Evolutionary conservation across 2,797 vertebrate genomes (phyloP), one percentile per base, ranked within the genome.

Genomic region (Helarctos malayanus): DNA sequence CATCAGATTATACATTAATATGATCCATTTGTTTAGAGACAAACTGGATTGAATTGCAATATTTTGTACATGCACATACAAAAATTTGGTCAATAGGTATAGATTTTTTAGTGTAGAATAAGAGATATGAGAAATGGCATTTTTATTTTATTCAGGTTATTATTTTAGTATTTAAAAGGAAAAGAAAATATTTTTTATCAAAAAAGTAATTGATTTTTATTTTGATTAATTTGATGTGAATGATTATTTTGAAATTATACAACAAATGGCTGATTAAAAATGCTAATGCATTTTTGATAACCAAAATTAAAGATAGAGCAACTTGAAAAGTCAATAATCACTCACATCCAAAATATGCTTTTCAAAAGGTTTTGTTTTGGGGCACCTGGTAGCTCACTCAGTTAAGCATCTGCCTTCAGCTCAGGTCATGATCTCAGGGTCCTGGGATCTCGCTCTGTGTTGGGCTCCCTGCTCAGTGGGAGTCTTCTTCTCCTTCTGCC

Each of bases 11-110:
- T 65, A 89, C 68, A 91, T 95, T 97, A 96, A 96, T 97, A 94
- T 59, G 56, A 96, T 94, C 95, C 89, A 94, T 97, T 98, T 97
- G 87, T 95, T 97, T 95, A 94, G 71, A 95, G 91, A 97, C 38
- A 97, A 96, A 95, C 69, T 88, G 21, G 16, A 95, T 97, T 16
- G 38, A 94, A 88, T 81, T 96, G 63, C 78, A 92, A 59, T 71
- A 90, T 87, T 91, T 96, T 92, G 52, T 91, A 81, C 45, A 82
- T 59, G 59, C 49, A 89, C 73, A 90, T 82, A 80, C 52, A 47
- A n/a, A 21, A 89, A 89, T 88, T 89, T 92, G 11, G 52, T 56
- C 76, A 96, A 59, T 59, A 29, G 15, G 25, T 45, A 27, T 25
- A 90, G 8, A 57, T 21, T 32, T 80, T 79, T 85, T 71, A 69